These are phyloP conservation scores for Cherax destructor DNA, from an alignment of 1,140 invertebrate genomes.

Conservation along the genomic window DNA sequence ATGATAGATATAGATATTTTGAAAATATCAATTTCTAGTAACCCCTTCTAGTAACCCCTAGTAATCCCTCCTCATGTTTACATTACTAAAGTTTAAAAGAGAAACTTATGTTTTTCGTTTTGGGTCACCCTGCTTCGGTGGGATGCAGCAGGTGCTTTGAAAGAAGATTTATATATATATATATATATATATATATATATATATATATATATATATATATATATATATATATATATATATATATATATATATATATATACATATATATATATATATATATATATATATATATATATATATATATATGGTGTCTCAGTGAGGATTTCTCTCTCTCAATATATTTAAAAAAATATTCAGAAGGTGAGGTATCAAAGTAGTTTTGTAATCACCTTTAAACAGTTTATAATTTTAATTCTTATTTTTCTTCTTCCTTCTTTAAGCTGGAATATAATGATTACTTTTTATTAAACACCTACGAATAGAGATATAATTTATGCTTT, in stretches of 20 bases:
- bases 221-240: conserved; percentile 40
- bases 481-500: too few species aligned
- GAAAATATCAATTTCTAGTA: too few species aligned
- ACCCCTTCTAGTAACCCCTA: too few species aligned
- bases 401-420: not conserved
- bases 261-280: conserved; percentile 11
- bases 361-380: not conserved
- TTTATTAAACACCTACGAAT: too few species aligned
- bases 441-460: too few species aligned
- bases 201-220: conserved; percentile 37
- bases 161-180: conserved; percentile 1
- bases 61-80: too few species aligned
- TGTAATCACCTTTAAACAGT: not conserved
- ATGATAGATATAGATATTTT: too few species aligned
- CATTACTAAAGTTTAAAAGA: too few species aligned
- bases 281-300: conserved; percentile 3
- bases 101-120: too few species aligned
- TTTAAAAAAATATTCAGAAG: not conserved
- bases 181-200: conserved; percentile 7
- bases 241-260: conserved; percentile 31
- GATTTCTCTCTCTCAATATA: not conserved
- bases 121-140: too few species aligned
- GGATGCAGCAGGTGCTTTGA: too few species aligned
- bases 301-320: too few species aligned
- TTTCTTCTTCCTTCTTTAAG: conserved; percentile 10